A percentile compares a stretch with the other conserved stretches of the same genome.
phyloP scores from a whole-genome alignment of 2,888 invertebrate genomes.

The Exephanes ischioxanthus region DNA sequence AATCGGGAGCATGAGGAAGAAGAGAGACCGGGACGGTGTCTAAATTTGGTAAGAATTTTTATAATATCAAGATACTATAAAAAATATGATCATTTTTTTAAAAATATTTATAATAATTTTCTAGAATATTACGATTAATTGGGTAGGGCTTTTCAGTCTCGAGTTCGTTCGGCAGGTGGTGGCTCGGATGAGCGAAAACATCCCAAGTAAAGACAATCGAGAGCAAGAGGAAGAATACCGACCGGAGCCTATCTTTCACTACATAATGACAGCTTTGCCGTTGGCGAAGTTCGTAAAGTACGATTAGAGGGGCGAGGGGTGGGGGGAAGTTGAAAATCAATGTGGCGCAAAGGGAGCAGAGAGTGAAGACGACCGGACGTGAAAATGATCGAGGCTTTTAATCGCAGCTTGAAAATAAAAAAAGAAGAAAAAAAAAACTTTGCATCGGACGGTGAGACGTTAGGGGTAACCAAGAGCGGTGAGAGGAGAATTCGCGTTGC shows the following conservation, averaged over 20 bases:
- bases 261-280: slow-evolving; percentile 19
- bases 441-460: slow-evolving; percentile 61
- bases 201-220: not conserved
- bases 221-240: not conserved
- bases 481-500: slow-evolving; percentile 53
- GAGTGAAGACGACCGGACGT: slow-evolving; percentile 69
- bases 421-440: not conserved
- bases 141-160: no score
- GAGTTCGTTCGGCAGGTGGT: no score
- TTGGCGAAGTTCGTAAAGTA: slow-evolving; percentile 8
- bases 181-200: no score
- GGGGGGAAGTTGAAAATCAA: slow-evolving; percentile 69
- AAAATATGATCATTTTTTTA: no score
- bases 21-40: no score
- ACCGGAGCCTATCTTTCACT: not conserved
- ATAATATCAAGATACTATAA: no score
- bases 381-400: slow-evolving; percentile 75
- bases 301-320: not conserved
- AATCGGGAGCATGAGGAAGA: not conserved
- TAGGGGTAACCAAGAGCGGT: slow-evolving; percentile 10
- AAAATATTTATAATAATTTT: no score
- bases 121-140: no score
- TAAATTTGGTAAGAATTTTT: no score
- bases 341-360: slow-evolving; percentile 71
- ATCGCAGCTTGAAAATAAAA: slow-evolving; percentile 72